Evolutionary conservation across 92 coral and sea anemone species (phyloP).

Genomic region (Scolanthus callimorphus): DNA sequence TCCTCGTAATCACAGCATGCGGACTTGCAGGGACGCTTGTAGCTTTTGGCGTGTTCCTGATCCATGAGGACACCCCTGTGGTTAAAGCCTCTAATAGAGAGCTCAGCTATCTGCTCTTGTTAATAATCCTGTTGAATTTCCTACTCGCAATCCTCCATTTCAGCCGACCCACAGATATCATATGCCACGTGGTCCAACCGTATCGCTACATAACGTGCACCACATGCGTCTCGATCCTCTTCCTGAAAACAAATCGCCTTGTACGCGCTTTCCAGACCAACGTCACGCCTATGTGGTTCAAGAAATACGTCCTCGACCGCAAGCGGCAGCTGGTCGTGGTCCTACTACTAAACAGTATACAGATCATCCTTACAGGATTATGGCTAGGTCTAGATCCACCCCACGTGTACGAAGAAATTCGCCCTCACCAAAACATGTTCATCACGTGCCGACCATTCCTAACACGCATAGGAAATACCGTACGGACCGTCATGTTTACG

Average conservation of each 20-base stretch:
- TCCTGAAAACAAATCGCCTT: conserved; percentile 64
- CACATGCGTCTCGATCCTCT: conserved; percentile 56
- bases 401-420: conserved; percentile 31
- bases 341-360: conserved; percentile 15
- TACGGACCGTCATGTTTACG: conserved; percentile 39
- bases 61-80: conserved; percentile 47
- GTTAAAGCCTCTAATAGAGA: conserved; percentile 77
- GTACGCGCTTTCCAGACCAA: conserved; percentile 67
- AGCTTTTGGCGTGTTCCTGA: conserved; percentile 30
- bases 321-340: conserved; percentile 39
- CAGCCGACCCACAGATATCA: conserved; percentile 35
- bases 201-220: conserved; percentile 65
- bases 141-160: conserved; percentile 56
- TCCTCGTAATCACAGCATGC: conserved; percentile 19
- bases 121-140: conserved; percentile 47
- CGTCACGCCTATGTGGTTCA: conserved; percentile 47
- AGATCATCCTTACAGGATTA: conserved; percentile 27
- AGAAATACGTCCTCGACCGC: conserved; percentile 34
- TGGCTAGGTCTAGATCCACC: conserved; percentile 66
- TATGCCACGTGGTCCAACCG: conserved; percentile 54
- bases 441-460: conserved; percentile 44
- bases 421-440: conserved; percentile 23
- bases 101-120: conserved; percentile 53
- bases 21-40: conserved; percentile 34
- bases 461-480: conserved; percentile 27